Evolutionary conservation across 1,140 invertebrate species (phyloP), one percentile per base, ranked within the genome.

Genomic region (Philaenus spumarius): DNA sequence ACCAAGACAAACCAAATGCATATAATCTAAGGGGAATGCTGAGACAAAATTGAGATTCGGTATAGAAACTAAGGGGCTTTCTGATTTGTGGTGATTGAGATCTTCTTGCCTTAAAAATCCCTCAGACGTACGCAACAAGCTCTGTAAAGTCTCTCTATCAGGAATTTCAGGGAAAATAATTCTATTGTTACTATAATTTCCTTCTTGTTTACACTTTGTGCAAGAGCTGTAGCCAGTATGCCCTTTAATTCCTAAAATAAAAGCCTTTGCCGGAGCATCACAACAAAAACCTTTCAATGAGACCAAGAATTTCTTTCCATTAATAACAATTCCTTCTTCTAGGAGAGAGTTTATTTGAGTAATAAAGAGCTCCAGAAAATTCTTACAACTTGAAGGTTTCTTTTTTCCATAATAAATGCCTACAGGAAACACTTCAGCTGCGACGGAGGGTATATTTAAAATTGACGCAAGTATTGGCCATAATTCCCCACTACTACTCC

Each of bases 1-100:
- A 6, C 73, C 73, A 20, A 76, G 48, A 62, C 69, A 63, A 75
- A 75, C 6, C 71, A 58, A 15, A 64, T 63, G 58, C 73, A 65
- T 50, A 60, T 42, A n/a, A 63, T 63, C 34, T 11, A 54, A 39
- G 9, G 46, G 46, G 15, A 48, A 48, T 48, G 46, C 22, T n/a
- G 11, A 20, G 11, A 74, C 65, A 55, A 75, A 63, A 55, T 68
- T 66, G n/a, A 74, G 22, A 35, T 56, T 45, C n/a, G 64, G 45
- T 20, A 66, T 57, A 45, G 48, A 43, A 39, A 53, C 26, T 5
- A 74, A 64, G 14, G 64, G 62, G 17, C 66, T 68, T 12, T 57
- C 19, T 11, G 56, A 60, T 15, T 43, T 52, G 58, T 73, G 71
- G 62, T 71, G 69, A 22, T 73, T 63, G 61, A 63, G 61, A 66